Conservation (phyloP, 1,140 invertebrate genomes). For the Danaus plexippus region DNA sequence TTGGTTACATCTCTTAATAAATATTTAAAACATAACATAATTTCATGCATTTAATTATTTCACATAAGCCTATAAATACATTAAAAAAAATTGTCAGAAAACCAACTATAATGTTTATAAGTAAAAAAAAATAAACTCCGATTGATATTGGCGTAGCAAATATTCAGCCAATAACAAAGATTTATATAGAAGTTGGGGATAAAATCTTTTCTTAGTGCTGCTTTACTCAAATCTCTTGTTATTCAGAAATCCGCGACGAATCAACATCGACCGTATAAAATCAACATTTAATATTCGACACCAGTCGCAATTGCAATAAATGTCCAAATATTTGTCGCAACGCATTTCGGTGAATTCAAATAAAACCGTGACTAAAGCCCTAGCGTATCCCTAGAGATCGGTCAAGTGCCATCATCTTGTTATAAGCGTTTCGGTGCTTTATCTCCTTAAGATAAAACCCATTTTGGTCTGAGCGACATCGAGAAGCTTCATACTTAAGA, state of each 20-base stretch:
- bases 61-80: too few relatives aligned
- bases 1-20: too few relatives aligned
- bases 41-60: too few relatives aligned
- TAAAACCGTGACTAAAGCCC: constrained; percentile 65
- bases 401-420: constrained; percentile 30
- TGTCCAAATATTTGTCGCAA: constrained; percentile 68
- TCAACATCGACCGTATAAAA: constrained; percentile 45
- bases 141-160: not conserved
- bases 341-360: constrained; percentile 59
- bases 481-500: constrained; percentile 21
- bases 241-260: constrained; percentile 50
- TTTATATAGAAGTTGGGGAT: constrained; percentile 16
- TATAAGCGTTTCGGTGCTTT: constrained; percentile 1
- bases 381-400: constrained; percentile 52
- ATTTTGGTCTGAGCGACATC: not conserved
- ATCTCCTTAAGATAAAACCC: constrained; percentile 2
- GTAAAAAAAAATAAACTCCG: too few relatives aligned
- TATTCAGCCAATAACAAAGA: constrained; percentile 17
- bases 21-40: too few relatives aligned
- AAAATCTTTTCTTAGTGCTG: constrained; percentile 19
- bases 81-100: too few relatives aligned
- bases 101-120: too few relatives aligned
- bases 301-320: constrained; percentile 55
- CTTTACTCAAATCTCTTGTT: constrained; percentile 31
- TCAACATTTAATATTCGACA: constrained; percentile 64